Base-by-base conservation (phyloP, 2,888 invertebrate genomes). In the Eugnorisma glareosa region DNA sequence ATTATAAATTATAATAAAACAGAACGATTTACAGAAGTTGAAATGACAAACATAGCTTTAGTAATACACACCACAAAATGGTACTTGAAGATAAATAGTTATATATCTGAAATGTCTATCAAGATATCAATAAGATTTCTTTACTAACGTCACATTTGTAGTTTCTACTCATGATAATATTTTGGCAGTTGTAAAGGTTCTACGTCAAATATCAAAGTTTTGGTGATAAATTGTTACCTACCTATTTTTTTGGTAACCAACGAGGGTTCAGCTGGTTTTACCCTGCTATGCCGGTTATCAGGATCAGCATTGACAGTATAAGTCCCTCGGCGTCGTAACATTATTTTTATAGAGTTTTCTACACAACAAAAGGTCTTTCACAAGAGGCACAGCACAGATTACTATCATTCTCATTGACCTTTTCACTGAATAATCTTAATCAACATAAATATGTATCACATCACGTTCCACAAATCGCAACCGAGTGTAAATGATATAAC, bases 281-380 rank as follows among this genome's bases (percentile, higher is more conserved):
- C 80, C 84, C 88, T 92, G 77, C 88, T 89, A 77, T 90, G 90
- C 78, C 92, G 91, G 83, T 89, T 90, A 63, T 92, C 93, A 40
- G 94, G 89, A 76, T 94, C 94, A 84, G 94, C 93, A 88, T 96
- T 96, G 77, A 96, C 96, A 43, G 96, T 95, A 86, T 96, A 96
- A 68, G 94, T 95, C 79, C 96, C 96, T 75, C 96, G 94, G 67
- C 95, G 94, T 64, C 96, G 93, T 90, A 96, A 90, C 96, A 96
- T 96, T 81, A 82, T 93, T 89, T 86, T 88, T 88, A 76, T 81
- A 82, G 81, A 85, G 83, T 87, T 86, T 83, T 82, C 81, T 84
- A 71, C 88, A 87, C 83, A 86, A 74, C 74, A 87, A 80, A 76
- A 81, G 75, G 75, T 87, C 79, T 86, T 82, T 77, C 81, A 79